Percentiles rank a stretch among this genome's conserved stretches.
Evolutionary conservation across 1,140 invertebrate genomes (phyloP).

Genomic region (Drosophila parabipectinata): DNA sequence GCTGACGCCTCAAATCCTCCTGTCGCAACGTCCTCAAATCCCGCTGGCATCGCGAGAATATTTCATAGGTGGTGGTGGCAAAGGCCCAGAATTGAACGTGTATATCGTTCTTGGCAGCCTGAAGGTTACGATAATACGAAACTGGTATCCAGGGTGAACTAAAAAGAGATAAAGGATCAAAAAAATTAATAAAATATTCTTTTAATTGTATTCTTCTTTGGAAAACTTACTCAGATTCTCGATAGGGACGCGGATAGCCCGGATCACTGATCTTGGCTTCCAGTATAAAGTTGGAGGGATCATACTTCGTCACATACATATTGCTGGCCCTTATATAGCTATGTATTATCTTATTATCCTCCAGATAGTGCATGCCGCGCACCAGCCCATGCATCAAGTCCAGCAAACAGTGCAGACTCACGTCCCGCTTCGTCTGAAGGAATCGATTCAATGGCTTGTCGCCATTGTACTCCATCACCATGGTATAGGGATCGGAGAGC

Average conservation of each 20-base stretch:
- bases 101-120: constrained; percentile 87
- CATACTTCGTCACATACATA: constrained; percentile 87
- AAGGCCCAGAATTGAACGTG: constrained; percentile 94
- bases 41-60: constrained; percentile 91
- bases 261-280: constrained; percentile 92
- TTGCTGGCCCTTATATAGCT: constrained; percentile 94
- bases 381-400: constrained; percentile 91
- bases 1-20: constrained; percentile 42
- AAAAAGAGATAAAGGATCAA: constrained; percentile 12
- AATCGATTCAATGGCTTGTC: constrained; percentile 91
- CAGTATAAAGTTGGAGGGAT: constrained; percentile 88
- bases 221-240: constrained; percentile 57
- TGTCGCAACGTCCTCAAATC: constrained; percentile 34
- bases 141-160: constrained; percentile 94
- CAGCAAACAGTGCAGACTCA: constrained; percentile 90
- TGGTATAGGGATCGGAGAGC: constrained; percentile 89
- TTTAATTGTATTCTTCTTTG: no score
- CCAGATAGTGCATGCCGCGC: constrained; percentile 87
- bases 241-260: constrained; percentile 86
- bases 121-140: constrained; percentile 89
- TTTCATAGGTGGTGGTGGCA: constrained; percentile 95
- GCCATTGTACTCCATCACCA: constrained; percentile 92
- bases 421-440: constrained; percentile 84
- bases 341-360: constrained; percentile 92
- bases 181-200: no score